Evolutionary conservation across 2,797 vertebrate genomes (phyloP), one percentile per base, ranked within the genome.

Genomic region (Scyliorhinus canicula): DNA sequence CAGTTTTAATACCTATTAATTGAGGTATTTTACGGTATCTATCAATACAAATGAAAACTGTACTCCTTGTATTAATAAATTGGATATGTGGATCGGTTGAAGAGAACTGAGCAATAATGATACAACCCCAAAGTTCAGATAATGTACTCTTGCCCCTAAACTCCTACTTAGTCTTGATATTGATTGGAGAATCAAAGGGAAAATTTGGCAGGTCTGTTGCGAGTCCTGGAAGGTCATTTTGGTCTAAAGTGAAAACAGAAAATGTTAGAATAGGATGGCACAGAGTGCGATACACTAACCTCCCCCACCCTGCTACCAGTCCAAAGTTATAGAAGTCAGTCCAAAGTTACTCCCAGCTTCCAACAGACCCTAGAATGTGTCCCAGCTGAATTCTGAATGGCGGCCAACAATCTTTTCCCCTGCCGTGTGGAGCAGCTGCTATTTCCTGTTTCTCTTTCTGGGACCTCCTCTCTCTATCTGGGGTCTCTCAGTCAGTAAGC

Each of bases 31-130:
- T 85, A 52, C 4, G 26, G 82, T 24, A 47, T 85, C 82, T 52
- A 85, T 50, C 44, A 85, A 85, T 85, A 85, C 82, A 85, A 52
- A 85, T 85, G 82, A 85, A 85, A 74, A 74, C 71, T 74, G 71
- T 74, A 35, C 12, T 74, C 82, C 47, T 85, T 44, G 21, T 85
- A 52, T 85, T 52, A 52, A 52, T 24, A 85, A 26, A 85, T 21
- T 47, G 44, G 52, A 74, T 74, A n/a, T n/a, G 50, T 85, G 52
- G 47, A 52, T 52, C 24, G 82, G 19, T 85, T 52, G 16, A 52
- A 85, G 82, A 8, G 40, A 28, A 0, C 50, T 28, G 50, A 85
- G 71, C 71, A 74, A 74, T 74, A 74, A 74, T 74, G n/a, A 74
- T 35, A 74, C 71, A 74, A 28, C 31, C 31, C 24, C 31, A 74